Evolutionary conservation across 2,888 invertebrate species (phyloP).

Genomic region (Leucania comma): DNA sequence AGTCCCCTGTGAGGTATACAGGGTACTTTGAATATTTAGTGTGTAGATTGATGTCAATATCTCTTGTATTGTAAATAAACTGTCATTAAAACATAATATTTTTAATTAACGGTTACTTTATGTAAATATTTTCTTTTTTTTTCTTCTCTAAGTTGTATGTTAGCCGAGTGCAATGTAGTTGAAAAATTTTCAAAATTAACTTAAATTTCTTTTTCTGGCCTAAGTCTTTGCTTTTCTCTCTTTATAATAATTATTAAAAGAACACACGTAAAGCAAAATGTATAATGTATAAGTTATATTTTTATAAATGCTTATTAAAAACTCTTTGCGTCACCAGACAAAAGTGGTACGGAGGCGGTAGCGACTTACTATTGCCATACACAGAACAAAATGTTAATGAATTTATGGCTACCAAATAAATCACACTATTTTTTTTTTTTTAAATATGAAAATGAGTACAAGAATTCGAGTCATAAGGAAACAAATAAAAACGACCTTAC

Average conservation of each 20-base stretch:
- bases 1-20: constrained; percentile 39
- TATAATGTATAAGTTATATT: not conserved
- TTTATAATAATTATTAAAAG: constrained; percentile 3
- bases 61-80: constrained; percentile 33
- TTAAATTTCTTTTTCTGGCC: constrained; percentile 25
- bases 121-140: constrained; percentile 19
- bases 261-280: constrained; percentile 17
- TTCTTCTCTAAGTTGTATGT: not conserved
- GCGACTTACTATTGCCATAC: constrained; percentile 2
- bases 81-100: constrained; percentile 32
- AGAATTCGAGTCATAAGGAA: too few species aligned
- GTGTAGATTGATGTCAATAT: constrained; percentile 13
- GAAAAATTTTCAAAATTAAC: constrained; percentile 35
- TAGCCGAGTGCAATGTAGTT: not conserved
- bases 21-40: constrained; percentile 21
- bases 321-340: not conserved
- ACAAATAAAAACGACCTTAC: too few species aligned
- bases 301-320: not conserved
- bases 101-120: constrained; percentile 13
- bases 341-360: constrained; percentile 9
- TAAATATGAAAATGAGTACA: too few species aligned
- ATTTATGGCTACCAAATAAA: too few species aligned
- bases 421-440: too few species aligned
- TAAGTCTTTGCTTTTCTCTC: constrained; percentile 37
- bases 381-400: not conserved